Base-by-base conservation (phyloP, 2,888 invertebrate genomes). In the Thymelicus sylvestris region DNA sequence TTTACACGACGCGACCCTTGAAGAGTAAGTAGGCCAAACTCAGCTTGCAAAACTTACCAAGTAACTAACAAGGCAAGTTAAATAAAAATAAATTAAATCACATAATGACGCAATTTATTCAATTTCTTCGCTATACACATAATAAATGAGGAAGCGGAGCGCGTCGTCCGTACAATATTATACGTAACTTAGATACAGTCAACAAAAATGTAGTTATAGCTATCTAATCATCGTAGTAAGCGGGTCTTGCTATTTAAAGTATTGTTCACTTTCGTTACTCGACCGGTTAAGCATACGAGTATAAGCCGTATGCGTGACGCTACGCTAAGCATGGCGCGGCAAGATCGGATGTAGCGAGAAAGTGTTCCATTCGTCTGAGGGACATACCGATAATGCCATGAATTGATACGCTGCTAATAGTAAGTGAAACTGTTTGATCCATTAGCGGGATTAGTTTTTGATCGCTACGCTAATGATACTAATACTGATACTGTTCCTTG, bases 301-400 rank as follows among this genome's bases (percentile, higher is more conserved):
- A 66, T 44, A 57, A 39, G 66, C 52, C 60, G 66, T 39, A 31
- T 31, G 31, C 31, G 31, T 31, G 31, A 31, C 31, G 31, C 31
- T 31, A 31, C 1, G 31, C 31, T 31, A 5, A 31, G n/a, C 60
- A 44, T 60, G 48, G n/a, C 60, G 31, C 50, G 48, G 12, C 52
- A 52, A 31, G 67, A 64, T 64, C 39, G 67, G 67, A 52, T 67
- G 67, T 41, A 41, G 63, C 41, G 67, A 61, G 67, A 67, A 67
- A 67, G 67, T 67, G 61, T 24, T 67, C 39, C n/a, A n/a, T 15
- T 41, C 67, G 24, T n/a, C 66, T 50, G 13, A 67, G 67, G 61
- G 67, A 50, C 50, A 52, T 59, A 12, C 24, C 31, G 57, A 24
- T 31, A 57, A 57, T 39, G 41, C 41, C 19, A 19, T 67, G 61